Percentiles rank a stretch among this genome's conserved stretches.
These are phyloP conservation scores for Amphiura filiformis DNA, from an alignment of 35 echinoderm and acorn worm species.

Conservation along the genomic window DNA sequence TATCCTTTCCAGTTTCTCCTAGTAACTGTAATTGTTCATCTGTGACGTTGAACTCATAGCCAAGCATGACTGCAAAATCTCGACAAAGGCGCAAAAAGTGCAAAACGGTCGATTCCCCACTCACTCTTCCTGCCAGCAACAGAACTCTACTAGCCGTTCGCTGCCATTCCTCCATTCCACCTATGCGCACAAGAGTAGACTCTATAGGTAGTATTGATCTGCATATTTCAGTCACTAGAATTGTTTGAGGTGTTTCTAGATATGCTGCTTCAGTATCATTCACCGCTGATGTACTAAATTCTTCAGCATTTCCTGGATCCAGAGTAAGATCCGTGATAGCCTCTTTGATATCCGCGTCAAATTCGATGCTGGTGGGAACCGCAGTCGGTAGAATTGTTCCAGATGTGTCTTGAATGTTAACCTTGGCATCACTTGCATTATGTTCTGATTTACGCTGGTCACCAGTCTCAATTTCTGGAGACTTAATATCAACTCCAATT, in stretches of 20 bases:
- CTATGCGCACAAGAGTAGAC: not conserved
- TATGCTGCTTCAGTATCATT: too few species aligned
- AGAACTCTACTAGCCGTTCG: not conserved
- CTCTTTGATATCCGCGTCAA: not conserved
- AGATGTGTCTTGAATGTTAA: too few species aligned
- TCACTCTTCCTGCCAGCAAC: constrained; percentile 7
- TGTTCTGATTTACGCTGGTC: too few species aligned
- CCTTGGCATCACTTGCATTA: too few species aligned
- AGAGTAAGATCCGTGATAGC: not conserved
- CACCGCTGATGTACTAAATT: too few species aligned
- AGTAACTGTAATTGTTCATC: not conserved
- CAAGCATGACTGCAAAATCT: constrained; percentile 18
- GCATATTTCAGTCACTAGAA: constrained; percentile 19
- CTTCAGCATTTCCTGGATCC: too few species aligned
- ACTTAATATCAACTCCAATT: too few species aligned
- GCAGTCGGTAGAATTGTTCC: not conserved
- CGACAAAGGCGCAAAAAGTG: constrained; percentile 32
- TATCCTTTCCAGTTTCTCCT: not conserved
- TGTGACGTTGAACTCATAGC: not conserved
- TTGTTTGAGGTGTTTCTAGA: not conserved
- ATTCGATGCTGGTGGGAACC: not conserved
- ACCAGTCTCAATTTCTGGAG: too few species aligned
- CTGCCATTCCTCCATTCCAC: not conserved
- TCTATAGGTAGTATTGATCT: not conserved
- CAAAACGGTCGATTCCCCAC: not conserved